Conservation (phyloP, 2,113 vertebrate species). For the Zeus faber region DNA sequence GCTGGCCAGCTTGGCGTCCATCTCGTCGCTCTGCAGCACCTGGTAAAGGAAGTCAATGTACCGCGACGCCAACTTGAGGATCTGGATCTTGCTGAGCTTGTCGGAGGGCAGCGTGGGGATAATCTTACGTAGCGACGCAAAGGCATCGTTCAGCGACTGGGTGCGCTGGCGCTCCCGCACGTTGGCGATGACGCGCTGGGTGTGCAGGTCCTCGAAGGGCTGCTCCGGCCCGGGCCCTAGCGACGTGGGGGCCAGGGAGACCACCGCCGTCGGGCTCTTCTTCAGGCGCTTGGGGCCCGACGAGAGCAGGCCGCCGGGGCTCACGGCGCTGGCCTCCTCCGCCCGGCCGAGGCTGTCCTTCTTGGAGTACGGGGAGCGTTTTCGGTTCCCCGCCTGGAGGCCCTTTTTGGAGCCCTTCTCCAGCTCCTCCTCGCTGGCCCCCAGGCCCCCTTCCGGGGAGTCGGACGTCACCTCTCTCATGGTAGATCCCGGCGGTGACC, state of each 20-base stretch:
- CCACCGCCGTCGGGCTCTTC: constrained; percentile 58
- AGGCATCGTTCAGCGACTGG: constrained; percentile 87
- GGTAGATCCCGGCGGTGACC: constrained; percentile 24
- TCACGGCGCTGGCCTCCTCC: constrained; percentile 57
- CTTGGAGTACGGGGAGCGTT: constrained; percentile 73
- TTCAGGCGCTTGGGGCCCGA: constrained; percentile 63
- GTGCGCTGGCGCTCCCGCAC: constrained; percentile 86
- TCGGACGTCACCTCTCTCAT: constrained; percentile 83
- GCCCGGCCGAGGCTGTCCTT: constrained; percentile 50
- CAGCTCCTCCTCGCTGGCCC: constrained; percentile 80
- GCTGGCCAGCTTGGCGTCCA: constrained; percentile 84
- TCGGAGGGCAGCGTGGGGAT: constrained; percentile 88
- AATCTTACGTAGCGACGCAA: constrained; percentile 85
- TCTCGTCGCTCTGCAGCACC: constrained; percentile 87
- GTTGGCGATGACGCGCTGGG: constrained; percentile 85
- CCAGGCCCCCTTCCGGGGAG: constrained; percentile 81
- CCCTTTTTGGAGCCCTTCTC: constrained; percentile 73
- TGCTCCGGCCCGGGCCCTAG: constrained; percentile 70
- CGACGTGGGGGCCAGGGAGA: constrained; percentile 65
- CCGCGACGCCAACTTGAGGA: constrained; percentile 85
- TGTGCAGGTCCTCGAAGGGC: constrained; percentile 81
- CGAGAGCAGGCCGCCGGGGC: constrained; percentile 57
- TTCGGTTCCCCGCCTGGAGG: constrained; percentile 63
- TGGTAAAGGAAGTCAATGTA: constrained; percentile 91
- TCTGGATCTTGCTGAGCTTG: constrained; percentile 92